Percentiles rank a stretch among this genome's conserved stretches.
phyloP scores from a whole-genome alignment of 37 sponge, comb jelly and placozoan species.

The Mnemiopsis leidyi region DNA sequence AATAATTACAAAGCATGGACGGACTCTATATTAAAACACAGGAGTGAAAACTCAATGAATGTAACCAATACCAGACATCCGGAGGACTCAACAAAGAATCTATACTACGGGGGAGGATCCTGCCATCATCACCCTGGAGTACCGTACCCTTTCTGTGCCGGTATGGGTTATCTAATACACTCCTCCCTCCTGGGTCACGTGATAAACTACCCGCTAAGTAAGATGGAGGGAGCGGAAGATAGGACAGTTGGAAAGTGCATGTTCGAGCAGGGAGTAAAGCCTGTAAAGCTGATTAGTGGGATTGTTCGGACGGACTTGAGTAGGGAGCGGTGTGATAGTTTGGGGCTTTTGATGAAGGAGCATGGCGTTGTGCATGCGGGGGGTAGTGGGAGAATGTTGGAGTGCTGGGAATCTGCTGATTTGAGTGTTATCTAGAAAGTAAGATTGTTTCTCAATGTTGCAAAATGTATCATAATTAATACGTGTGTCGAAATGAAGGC shows the following conservation, averaged over 20 bases:
- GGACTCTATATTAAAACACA: neutral
- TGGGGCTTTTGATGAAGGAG: neutral
- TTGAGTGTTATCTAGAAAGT: neutral
- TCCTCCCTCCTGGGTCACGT: neutral
- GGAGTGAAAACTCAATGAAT: neutral
- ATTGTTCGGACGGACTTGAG: neutral
- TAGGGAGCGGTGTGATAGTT: neutral
- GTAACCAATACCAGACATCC: neutral
- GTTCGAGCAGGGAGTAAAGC: neutral
- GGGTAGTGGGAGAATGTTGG: neutral
- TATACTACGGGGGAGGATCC: neutral
- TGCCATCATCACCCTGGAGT: neutral
- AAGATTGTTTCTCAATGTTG: too few species aligned
- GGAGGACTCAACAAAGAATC: neutral
- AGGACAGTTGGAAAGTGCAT: neutral
- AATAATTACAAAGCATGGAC: neutral
- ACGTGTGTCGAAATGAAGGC: too few species aligned
- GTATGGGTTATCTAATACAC: slow-evolving; percentile 15
- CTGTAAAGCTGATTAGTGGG: neutral
- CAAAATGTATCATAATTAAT: too few species aligned
- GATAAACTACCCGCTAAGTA: neutral
- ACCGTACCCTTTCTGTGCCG: neutral
- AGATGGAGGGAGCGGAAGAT: slow-evolving; percentile 8
- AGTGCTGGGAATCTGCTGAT: neutral
- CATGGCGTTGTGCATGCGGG: neutral